Conservation (phyloP, 2,888 invertebrate genomes). For the Tachina grossa region DNA sequence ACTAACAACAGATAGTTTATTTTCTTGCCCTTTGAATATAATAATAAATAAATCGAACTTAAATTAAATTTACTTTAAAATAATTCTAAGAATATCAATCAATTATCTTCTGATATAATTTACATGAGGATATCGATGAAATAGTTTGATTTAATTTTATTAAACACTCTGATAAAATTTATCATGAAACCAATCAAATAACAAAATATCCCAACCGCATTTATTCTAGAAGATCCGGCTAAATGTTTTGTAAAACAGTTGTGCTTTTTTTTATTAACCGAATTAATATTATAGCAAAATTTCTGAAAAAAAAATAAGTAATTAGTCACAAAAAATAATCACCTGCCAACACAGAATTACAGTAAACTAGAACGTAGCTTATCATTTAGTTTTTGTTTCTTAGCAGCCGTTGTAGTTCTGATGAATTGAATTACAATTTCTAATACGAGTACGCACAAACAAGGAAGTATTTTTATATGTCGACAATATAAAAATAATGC, state of each 20-base stretch:
- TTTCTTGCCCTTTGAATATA: too few relatives aligned
- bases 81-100: not conserved
- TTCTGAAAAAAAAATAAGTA: not conserved
- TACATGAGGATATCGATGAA: slow-evolving; percentile 3
- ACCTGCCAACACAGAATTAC: slow-evolving; percentile 8
- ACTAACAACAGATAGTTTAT: too few relatives aligned
- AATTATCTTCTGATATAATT: not conserved
- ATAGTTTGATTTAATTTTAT: slow-evolving; percentile 22
- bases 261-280: not conserved
- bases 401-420: too few relatives aligned
- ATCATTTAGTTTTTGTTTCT: too few relatives aligned
- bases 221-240: slow-evolving; percentile 24
- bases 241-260: slow-evolving; percentile 21
- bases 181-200: slow-evolving; percentile 22
- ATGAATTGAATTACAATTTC: slow-evolving; percentile 44
- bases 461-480: too few relatives aligned
- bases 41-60: too few relatives aligned
- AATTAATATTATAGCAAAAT: slow-evolving; percentile 17
- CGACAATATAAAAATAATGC: slow-evolving; percentile 17
- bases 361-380: slow-evolving; percentile 49
- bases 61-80: not conserved
- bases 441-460: too few relatives aligned
- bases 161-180: not conserved
- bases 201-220: slow-evolving; percentile 36
- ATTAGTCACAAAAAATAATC: not conserved